Evolutionary conservation across 1,140 invertebrate species (phyloP).

Genomic region (Eupeodes corollae): DNA sequence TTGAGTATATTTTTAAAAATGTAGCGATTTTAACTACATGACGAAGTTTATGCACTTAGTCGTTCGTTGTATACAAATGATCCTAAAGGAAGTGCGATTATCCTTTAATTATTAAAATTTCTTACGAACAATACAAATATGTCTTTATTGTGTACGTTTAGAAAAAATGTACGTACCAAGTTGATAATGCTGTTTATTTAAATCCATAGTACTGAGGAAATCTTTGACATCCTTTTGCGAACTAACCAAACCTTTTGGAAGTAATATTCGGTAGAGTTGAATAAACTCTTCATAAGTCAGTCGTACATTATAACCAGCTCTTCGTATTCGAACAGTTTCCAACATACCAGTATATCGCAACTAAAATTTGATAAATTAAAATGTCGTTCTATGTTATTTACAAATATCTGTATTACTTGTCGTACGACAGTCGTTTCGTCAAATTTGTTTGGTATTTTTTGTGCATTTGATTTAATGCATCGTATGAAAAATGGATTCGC

Average conservation of each 20-base stretch:
- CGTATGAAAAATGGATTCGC: conserved; percentile 95
- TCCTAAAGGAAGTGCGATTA: too few relatives aligned
- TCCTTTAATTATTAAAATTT: too few relatives aligned
- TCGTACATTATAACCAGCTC: conserved; percentile 90
- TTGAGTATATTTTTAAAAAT: too few relatives aligned
- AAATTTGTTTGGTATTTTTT: conserved; percentile 84
- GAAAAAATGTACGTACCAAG: conserved; percentile 48
- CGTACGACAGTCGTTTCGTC: conserved; percentile 90
- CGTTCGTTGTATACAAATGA: too few relatives aligned
- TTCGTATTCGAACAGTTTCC: conserved; percentile 88
- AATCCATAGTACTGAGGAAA: conserved; percentile 66
- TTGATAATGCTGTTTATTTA: conserved; percentile 85
- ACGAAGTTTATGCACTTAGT: too few relatives aligned
- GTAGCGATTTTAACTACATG: too few relatives aligned
- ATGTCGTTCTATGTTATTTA: background rate
- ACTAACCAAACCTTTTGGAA: conserved; percentile 75
- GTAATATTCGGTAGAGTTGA: conserved; percentile 77
- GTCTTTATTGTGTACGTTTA: too few relatives aligned
- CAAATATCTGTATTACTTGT: conserved; percentile 39
- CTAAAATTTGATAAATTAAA: conserved; percentile 27
- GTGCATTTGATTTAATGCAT: conserved; percentile 90
- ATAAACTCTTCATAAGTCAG: conserved; percentile 91
- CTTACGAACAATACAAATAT: too few relatives aligned
- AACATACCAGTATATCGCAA: conserved; percentile 89
- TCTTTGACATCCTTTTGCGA: conserved; percentile 67